phyloP scores from a whole-genome alignment of 2,797 vertebrate species.

The Balearica regulorum region DNA sequence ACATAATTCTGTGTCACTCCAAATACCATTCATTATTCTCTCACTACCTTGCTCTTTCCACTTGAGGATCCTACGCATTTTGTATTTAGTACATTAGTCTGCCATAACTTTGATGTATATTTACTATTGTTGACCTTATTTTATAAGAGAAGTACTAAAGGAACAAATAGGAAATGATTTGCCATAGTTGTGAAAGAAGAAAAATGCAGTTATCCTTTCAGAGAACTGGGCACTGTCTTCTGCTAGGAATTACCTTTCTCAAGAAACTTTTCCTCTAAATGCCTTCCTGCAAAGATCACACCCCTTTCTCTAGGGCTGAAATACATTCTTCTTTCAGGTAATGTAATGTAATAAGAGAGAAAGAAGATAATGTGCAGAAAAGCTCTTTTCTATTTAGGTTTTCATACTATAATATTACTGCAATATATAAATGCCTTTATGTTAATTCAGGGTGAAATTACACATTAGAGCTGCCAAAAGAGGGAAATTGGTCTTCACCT shows the following conservation, averaged over 20 bases:
- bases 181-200: background rate
- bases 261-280: background rate
- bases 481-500: background rate
- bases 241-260: background rate
- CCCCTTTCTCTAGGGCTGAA: background rate
- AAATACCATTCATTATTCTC: background rate
- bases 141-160: background rate
- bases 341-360: background rate
- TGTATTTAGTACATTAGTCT: background rate
- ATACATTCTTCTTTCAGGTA: background rate
- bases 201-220: background rate
- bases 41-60: background rate
- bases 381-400: background rate
- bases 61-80: background rate
- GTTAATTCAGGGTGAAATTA: background rate
- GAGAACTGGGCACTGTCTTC: background rate
- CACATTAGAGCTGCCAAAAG: background rate
- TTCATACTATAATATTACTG: background rate
- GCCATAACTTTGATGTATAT: background rate
- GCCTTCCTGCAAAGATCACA: background rate
- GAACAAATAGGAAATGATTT: background rate
- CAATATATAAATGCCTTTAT: background rate
- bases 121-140: background rate
- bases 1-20: background rate
- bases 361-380: background rate